A percentile compares a stretch with the other conserved stretches of the same genome.
phyloP scores from a whole-genome alignment of 2,797 vertebrate genomes.

The Tauraco hartlaubi region DNA sequence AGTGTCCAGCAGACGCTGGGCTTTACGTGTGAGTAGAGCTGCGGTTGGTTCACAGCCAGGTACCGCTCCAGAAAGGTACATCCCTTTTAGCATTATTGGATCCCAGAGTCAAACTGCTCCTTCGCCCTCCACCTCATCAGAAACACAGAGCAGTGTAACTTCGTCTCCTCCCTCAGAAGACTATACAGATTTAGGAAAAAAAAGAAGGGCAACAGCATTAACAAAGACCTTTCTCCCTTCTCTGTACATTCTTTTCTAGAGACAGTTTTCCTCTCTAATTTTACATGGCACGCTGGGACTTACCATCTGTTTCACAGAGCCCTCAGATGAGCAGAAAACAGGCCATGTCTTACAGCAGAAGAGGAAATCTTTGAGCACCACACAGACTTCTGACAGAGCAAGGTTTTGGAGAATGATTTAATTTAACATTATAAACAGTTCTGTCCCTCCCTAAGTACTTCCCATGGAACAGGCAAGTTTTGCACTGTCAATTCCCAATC shows the following conservation, averaged over 20 bases:
- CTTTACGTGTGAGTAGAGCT: neutral
- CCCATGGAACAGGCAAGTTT: neutral
- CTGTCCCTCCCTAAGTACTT: neutral
- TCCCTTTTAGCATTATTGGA: neutral
- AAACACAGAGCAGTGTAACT: neutral
- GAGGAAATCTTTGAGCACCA: neutral
- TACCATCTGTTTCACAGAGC: conserved; percentile 42
- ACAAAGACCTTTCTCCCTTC: conserved; percentile 16
- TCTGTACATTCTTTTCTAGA: neutral
- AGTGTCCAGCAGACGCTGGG: fast-evolving
- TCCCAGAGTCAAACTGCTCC: neutral
- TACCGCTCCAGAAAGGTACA: neutral
- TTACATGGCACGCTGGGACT: neutral
- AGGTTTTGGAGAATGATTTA: conserved; percentile 16
- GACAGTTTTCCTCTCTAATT: conserved; percentile 44
- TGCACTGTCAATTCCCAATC: neutral
- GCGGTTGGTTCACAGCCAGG: neutral
- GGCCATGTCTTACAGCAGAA: neutral
- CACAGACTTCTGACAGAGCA: neutral
- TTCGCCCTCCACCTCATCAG: neutral
- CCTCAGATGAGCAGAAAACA: neutral
- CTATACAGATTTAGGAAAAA: neutral
- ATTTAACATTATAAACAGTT: neutral
- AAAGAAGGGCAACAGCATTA: neutral
- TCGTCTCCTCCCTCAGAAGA: neutral